Evolutionary conservation across 35 echinoderm and acorn worm species (phyloP), one percentile per base, ranked within the genome.

Genomic region (Apostichopus japonicus): DNA sequence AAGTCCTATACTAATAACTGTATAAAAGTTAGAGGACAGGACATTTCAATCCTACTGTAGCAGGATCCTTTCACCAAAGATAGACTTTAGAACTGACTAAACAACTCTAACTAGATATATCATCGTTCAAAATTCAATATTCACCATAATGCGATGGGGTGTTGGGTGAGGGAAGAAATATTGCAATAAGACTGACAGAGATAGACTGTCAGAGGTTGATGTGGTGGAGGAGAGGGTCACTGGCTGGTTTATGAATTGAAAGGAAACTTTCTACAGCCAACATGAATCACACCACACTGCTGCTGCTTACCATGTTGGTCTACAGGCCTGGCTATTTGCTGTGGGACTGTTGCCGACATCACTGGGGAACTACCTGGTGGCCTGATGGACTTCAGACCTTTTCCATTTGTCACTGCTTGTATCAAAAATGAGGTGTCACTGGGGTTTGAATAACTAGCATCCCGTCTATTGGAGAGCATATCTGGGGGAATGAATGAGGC

Each of bases 231-330:
- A 77, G 16, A 24, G 16, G 16, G 73, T 24, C 25, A 24, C 73
- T 77, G 6, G 0, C 25, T 22, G 6, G 8, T 77, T 7, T 22
- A 77, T 13, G n/a, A 6, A 19, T 77, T 19, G 16, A 77, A 22
- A 13, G 6, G 16, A 7, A 10, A 77, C 16, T 17, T 24, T 7
- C 25, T 13, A 22, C 16, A 19, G n/a, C 25, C 0, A 8, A 7
- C 9, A 10, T 7, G 25, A 6, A 19, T 17, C 25, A 7, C 0
- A 77, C 75, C 10, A 27, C 0, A 15, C 19, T 7, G 75, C 19
- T 77, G 22, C 10, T 10, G 54, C 83, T 87, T 55, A 89, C 86
- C 86, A 33, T 89, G 86, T 89, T 89, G 86, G 10, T 89, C 86
- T 17, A 23, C 44, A 15, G 86, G 86, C 72, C 86, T 89, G 6